A percentile compares a stretch with the other conserved stretches of the same genome.
phyloP scores from a whole-genome alignment of 2,797 vertebrate genomes.

The Gastrophryne carolinensis region DNA sequence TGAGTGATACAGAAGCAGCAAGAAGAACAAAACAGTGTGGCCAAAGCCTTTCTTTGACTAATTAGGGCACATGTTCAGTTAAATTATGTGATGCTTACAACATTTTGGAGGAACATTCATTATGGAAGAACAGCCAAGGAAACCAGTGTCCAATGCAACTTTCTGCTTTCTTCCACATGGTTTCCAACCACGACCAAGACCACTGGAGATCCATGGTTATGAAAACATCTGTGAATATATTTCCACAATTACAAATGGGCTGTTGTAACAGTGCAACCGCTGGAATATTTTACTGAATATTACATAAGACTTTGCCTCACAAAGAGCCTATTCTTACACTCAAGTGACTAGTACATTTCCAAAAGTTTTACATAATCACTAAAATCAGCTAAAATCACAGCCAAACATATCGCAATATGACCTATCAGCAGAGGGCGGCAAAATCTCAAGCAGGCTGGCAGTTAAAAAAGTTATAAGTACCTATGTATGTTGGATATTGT shows the following conservation, averaged over 20 bases:
- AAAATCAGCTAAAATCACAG: too few relatives aligned
- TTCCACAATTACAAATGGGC: background rate
- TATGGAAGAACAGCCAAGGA: background rate
- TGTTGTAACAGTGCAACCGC: background rate
- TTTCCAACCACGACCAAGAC: slow-evolving; percentile 1
- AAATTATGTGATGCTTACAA: background rate
- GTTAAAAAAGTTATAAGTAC: too few relatives aligned
- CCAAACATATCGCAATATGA: too few relatives aligned
- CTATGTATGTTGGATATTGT: too few relatives aligned
- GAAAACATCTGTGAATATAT: background rate
- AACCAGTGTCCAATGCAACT: background rate
- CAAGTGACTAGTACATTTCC: too few relatives aligned
- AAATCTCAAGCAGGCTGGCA: too few relatives aligned
- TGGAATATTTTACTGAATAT: slow-evolving; percentile 1
- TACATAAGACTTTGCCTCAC: background rate
- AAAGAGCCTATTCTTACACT: background rate
- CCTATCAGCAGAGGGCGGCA: too few relatives aligned
- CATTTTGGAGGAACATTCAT: background rate
- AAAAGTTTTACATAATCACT: too few relatives aligned
- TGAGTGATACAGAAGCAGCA: too few relatives aligned
- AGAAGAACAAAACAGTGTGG: too few relatives aligned
- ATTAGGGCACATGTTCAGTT: too few relatives aligned
- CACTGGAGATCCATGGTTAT: background rate
- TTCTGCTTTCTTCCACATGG: background rate
- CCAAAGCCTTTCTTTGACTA: too few relatives aligned